A percentile compares a stretch with the other conserved stretches of the same genome.
Evolutionary conservation across 2,797 vertebrate species (phyloP).

Genomic region (Petrocephalus sullivani): DNA sequence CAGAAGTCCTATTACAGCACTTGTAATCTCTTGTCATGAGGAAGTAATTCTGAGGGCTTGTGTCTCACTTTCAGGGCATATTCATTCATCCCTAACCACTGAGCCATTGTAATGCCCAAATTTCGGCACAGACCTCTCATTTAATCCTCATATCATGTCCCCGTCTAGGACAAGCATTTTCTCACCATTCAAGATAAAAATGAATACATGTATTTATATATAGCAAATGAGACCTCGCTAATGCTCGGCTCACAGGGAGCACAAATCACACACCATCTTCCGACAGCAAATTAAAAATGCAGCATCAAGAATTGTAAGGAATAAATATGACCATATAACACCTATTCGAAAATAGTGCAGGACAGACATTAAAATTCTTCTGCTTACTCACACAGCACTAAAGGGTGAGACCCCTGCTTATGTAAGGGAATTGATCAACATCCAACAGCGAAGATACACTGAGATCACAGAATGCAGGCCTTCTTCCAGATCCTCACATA

Average conservation of each 20-base stretch:
- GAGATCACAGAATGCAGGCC: background rate
- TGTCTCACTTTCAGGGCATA: background rate
- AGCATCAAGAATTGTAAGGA: background rate
- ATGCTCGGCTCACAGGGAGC: background rate
- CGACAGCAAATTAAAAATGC: background rate
- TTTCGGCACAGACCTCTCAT: background rate
- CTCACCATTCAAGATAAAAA: background rate
- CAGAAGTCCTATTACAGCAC: background rate
- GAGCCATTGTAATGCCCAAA: background rate
- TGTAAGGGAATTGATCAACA: background rate
- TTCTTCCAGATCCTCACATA: background rate
- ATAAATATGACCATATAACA: background rate
- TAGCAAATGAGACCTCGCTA: background rate
- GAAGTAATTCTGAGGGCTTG: background rate
- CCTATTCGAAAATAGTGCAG: background rate
- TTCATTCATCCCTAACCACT: conserved; percentile 6
- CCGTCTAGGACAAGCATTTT: background rate
- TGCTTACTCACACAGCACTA: conserved; percentile 4
- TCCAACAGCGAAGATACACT: conserved; percentile 2
- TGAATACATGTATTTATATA: background rate
- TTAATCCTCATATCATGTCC: background rate
- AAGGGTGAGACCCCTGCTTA: conserved; percentile 1
- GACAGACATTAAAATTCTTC: conserved; percentile 1
- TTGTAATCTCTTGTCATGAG: background rate
- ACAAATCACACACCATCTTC: background rate